These are phyloP conservation scores for Halisarca cf. caerulea DNA, from an alignment of 37 sponge, comb jelly and placozoan genomes.

Conservation along the genomic window DNA sequence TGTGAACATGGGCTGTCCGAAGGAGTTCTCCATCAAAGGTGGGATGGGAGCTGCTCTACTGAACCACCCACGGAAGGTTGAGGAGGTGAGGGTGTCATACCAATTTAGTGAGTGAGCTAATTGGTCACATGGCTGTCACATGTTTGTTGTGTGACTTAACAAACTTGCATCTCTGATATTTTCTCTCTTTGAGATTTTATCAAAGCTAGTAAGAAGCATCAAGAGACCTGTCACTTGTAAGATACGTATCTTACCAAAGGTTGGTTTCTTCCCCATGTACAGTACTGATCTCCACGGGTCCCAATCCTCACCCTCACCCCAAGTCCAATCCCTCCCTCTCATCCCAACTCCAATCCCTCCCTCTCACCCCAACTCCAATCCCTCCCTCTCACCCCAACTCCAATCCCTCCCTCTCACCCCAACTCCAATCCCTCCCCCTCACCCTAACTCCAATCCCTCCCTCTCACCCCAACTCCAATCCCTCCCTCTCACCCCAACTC, in stretches of 20 bases:
- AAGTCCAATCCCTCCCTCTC: too few species aligned
- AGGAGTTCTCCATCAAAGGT: conserved; percentile 95
- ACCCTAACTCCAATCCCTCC: too few species aligned
- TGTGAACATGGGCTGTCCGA: conserved; percentile 99
- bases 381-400: too few species aligned
- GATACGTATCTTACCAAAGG: conserved; percentile 87
- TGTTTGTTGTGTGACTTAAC: neutral
- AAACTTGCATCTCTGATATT: neutral
- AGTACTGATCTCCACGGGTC: neutral
- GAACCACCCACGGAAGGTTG: conserved; percentile 78
- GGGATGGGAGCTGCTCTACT: conserved; percentile 98
- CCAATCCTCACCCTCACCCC: neutral
- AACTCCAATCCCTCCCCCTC: too few species aligned
- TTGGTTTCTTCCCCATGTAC: conserved; percentile 2
- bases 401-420: too few species aligned
- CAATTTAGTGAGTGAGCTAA: neutral
- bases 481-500: too few species aligned
- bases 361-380: too few species aligned
- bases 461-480: too few species aligned
- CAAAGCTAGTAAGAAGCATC: conserved; percentile 67
- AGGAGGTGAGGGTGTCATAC: too few species aligned
- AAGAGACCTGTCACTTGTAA: conserved; percentile 94
- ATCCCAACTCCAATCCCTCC: too few species aligned
- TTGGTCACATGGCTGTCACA: neutral
- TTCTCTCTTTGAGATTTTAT: conserved; percentile 61